Conservation (phyloP, 2,797 vertebrate species). For the Spinibarbus caldwelli region DNA sequence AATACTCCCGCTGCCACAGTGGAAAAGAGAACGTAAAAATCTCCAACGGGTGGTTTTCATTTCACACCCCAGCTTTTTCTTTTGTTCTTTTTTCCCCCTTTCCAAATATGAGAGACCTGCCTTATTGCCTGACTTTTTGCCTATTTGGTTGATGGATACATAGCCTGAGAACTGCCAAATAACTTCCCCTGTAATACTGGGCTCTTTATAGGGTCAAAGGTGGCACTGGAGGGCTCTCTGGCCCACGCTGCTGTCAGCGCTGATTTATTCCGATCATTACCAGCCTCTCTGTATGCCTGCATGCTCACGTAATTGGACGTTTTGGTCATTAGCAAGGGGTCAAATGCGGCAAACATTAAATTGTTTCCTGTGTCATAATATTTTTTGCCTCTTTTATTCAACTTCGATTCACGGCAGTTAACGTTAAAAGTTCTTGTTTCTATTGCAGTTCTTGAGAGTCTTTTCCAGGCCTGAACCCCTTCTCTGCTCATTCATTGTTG, state of each 20-base stretch:
- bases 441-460: neutral
- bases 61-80: constrained; percentile 51
- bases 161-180: constrained; percentile 50
- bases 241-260: constrained; percentile 37
- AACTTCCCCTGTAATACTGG: constrained; percentile 48
- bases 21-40: constrained; percentile 25
- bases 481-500: neutral
- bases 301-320: constrained; percentile 17
- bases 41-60: constrained; percentile 60
- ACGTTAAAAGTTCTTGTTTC: neutral
- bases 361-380: constrained; percentile 47
- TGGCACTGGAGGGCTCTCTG: constrained; percentile 50
- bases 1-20: constrained; percentile 30
- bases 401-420: constrained; percentile 13
- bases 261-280: constrained; percentile 58
- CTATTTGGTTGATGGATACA: constrained; percentile 52
- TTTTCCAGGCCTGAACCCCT: constrained; percentile 20
- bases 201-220: constrained; percentile 57
- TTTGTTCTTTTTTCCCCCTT: constrained; percentile 35
- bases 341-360: constrained; percentile 41
- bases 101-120: constrained; percentile 49
- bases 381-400: constrained; percentile 32
- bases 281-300: constrained; percentile 20
- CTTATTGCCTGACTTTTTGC: constrained; percentile 43
- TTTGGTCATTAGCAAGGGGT: constrained; percentile 48